Conservation (phyloP, 2,797 vertebrate genomes). For the Liparis tanakae region DNA sequence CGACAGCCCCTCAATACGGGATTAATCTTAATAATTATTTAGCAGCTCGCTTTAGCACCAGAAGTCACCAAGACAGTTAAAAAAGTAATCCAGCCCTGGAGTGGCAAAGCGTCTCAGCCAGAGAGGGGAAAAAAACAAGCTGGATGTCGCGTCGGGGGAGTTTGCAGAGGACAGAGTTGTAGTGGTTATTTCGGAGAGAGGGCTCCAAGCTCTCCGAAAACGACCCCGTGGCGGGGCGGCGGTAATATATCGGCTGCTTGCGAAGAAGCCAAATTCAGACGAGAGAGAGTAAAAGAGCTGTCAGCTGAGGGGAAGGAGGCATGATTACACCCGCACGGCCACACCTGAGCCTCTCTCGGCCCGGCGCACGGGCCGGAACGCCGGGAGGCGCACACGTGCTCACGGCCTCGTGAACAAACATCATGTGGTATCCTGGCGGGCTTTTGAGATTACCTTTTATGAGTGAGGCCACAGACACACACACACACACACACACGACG, state of each 20-base stretch:
- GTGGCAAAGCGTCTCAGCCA: slow-evolving; percentile 3
- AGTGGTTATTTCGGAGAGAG: slow-evolving; percentile 55
- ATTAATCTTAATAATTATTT: neutral
- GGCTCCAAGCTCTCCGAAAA: slow-evolving; percentile 61
- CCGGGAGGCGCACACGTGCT: slow-evolving; percentile 13
- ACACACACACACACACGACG: neutral
- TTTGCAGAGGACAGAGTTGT: slow-evolving; percentile 43
- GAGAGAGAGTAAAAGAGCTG: slow-evolving; percentile 75
- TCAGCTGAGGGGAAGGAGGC: slow-evolving; percentile 74
- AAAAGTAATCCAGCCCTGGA: neutral
- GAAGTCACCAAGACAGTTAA: neutral
- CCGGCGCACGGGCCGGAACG: slow-evolving; percentile 14
- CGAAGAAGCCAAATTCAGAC: slow-evolving; percentile 72
- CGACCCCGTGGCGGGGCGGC: slow-evolving; percentile 57
- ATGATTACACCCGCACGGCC: slow-evolving; percentile 75
- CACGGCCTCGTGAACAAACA: slow-evolving; percentile 12
- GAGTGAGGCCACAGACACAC: neutral
- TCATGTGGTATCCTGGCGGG: neutral
- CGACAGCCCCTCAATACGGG: too few relatives aligned
- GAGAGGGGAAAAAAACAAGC: slow-evolving; percentile 27
- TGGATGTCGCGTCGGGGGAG: slow-evolving; percentile 23
- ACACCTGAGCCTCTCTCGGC: slow-evolving; percentile 73
- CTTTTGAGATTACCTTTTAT: neutral
- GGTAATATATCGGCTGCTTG: slow-evolving; percentile 77
- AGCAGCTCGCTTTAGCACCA: neutral